Evolutionary conservation across 2,888 invertebrate species (phyloP).

Genomic region (Eupeodes luniger): DNA sequence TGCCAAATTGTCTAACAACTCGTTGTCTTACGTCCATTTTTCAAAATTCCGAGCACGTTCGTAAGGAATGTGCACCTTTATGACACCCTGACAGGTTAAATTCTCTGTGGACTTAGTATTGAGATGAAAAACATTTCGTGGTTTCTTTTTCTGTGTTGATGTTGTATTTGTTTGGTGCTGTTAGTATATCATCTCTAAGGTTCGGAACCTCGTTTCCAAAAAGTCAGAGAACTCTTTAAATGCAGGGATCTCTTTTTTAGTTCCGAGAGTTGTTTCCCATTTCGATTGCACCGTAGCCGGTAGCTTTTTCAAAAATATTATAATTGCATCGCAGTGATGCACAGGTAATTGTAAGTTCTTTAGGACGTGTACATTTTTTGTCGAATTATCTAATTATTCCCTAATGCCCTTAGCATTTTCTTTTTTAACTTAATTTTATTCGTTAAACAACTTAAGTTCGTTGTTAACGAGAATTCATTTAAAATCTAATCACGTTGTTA

Average conservation of each 20-base stretch:
- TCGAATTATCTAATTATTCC: not conserved
- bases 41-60: not conserved
- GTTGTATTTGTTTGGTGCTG: not conserved
- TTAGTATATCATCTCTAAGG: not conserved
- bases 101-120: not conserved
- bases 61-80: not conserved
- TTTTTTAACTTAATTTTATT: not conserved
- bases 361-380: not conserved
- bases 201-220: not conserved
- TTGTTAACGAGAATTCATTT: not conserved
- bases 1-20: not conserved
- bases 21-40: conserved; percentile 17
- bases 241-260: not conserved
- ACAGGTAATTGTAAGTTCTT: not conserved
- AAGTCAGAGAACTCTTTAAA: not conserved
- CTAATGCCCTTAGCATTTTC: not conserved
- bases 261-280: not conserved
- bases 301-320: not conserved
- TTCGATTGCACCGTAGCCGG: not conserved
- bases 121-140: not conserved
- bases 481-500: not conserved
- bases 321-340: not conserved
- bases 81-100: not conserved
- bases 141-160: not conserved
- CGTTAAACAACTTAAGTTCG: conserved; percentile 4